These are phyloP conservation scores for Gymnoscelis rufifasciata DNA, from an alignment of 2,888 invertebrate species.

Conservation along the genomic window DNA sequence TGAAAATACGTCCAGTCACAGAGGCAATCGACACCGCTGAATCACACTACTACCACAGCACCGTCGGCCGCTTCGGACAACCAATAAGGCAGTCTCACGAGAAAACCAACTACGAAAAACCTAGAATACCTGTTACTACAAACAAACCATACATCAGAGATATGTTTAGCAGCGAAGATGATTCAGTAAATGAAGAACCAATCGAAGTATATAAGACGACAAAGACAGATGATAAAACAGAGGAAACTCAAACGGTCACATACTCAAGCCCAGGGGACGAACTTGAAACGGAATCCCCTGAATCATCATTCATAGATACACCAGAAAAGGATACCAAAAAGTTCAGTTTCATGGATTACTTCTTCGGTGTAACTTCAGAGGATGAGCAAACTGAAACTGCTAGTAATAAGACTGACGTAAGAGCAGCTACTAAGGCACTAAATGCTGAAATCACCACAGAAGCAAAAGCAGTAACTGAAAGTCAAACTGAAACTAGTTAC, in stretches of 20 bases:
- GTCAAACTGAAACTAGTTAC: slow-evolving; percentile 54
- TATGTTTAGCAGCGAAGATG: slow-evolving; percentile 47
- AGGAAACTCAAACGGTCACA: slow-evolving; percentile 35
- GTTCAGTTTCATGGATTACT: slow-evolving; percentile 65
- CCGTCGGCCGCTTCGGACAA: slow-evolving; percentile 74
- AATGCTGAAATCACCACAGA: slow-evolving; percentile 46
- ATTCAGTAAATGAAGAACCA: slow-evolving; percentile 30
- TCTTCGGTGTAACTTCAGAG: slow-evolving; percentile 60
- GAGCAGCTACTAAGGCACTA: slow-evolving; percentile 34
- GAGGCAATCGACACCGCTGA: slow-evolving; percentile 89
- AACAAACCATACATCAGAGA: slow-evolving; percentile 64
- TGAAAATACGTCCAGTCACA: slow-evolving; percentile 78
- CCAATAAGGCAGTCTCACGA: slow-evolving; percentile 37
- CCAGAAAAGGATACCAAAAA: slow-evolving; percentile 31
- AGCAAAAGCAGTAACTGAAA: slow-evolving; percentile 38
- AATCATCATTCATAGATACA: slow-evolving; percentile 59
- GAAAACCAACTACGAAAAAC: slow-evolving; percentile 44
- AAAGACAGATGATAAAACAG: slow-evolving; percentile 30
- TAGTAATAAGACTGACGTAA: slow-evolving; percentile 28
- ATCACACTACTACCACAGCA: slow-evolving; percentile 83
- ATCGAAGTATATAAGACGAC: slow-evolving; percentile 54
- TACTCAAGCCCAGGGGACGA: slow-evolving; percentile 58
- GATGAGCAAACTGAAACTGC: slow-evolving; percentile 32
- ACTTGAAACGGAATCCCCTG: slow-evolving; percentile 60
- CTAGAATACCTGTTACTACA: slow-evolving; percentile 53